A percentile compares a stretch with the other conserved stretches of the same genome.
phyloP scores from a whole-genome alignment of 2,113 vertebrate species.

The Pomatorhinus ruficollis region DNA sequence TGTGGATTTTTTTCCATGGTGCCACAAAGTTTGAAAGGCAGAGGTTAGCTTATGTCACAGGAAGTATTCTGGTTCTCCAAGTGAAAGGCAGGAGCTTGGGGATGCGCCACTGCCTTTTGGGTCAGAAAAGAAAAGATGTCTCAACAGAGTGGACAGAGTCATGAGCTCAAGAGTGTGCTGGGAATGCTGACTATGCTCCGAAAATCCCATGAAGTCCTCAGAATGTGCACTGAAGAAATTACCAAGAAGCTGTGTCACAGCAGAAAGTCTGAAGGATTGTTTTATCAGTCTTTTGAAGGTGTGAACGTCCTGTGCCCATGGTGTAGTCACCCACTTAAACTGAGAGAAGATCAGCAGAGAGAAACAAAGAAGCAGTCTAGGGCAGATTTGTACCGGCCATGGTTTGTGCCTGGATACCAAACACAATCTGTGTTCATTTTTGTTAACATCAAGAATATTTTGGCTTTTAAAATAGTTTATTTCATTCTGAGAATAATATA shows the following conservation, averaged over 20 bases:
- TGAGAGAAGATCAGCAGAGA: not conserved
- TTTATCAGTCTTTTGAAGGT: not conserved
- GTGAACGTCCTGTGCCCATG: not conserved
- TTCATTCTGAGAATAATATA: not conserved
- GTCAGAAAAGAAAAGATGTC: not conserved
- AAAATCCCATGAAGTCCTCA: not conserved
- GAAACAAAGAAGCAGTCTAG: not conserved
- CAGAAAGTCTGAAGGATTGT: not conserved
- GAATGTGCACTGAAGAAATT: not conserved
- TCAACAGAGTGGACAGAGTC: not conserved
- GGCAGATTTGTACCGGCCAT: not conserved
- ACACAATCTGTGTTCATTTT: not conserved
- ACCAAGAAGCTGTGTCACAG: not conserved
- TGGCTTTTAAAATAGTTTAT: not conserved
- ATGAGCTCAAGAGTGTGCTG: not conserved
- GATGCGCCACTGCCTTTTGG: not conserved
- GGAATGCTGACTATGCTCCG: not conserved
- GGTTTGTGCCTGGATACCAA: not conserved
- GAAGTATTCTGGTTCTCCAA: not conserved
- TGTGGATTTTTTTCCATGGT: accelerated
- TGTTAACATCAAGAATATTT: not conserved
- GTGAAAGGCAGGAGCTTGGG: not conserved
- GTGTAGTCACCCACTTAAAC: not conserved
- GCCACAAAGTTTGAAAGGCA: not conserved
- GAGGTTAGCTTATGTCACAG: not conserved